Conservation (phyloP, 2,888 invertebrate genomes). For the Ormyrus labotus region DNA sequence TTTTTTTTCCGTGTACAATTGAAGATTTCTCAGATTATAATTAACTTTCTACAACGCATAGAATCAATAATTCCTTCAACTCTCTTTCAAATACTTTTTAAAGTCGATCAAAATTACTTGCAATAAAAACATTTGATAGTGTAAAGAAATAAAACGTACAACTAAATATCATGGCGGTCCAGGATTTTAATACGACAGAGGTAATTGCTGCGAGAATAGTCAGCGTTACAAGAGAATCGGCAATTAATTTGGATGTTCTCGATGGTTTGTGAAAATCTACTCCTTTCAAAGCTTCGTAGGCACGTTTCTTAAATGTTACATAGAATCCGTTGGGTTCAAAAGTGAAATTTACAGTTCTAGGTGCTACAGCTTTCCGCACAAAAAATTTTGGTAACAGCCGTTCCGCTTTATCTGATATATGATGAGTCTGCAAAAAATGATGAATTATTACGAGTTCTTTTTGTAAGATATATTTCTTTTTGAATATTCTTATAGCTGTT, state of each 20-base stretch:
- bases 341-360: slow-evolving; percentile 84
- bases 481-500: too few species aligned
- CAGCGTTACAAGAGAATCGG: slow-evolving; percentile 63
- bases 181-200: slow-evolving; percentile 62
- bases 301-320: slow-evolving; percentile 81
- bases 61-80: too few species aligned
- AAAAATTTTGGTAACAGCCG: slow-evolving; percentile 82
- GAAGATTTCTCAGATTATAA: not conserved
- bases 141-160: slow-evolving; percentile 59
- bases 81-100: too few species aligned
- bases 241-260: slow-evolving; percentile 68
- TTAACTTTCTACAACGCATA: too few species aligned
- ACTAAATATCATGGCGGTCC: slow-evolving; percentile 68
- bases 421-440: slow-evolving; percentile 77
- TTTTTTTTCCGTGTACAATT: not conserved
- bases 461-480: too few species aligned
- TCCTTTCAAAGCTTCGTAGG: slow-evolving; percentile 78
- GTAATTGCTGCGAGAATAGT: slow-evolving; percentile 61
- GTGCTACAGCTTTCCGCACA: slow-evolving; percentile 80
- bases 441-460: too few species aligned
- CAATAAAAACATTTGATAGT: too few species aligned
- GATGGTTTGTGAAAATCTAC: slow-evolving; percentile 75
- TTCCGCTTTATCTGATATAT: slow-evolving; percentile 79
- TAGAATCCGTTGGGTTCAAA: slow-evolving; percentile 87
- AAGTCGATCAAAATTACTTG: too few species aligned